These are phyloP conservation scores for Oscheius sp. DNA, from an alignment of 2,888 invertebrate species.

Conservation along the genomic window DNA sequence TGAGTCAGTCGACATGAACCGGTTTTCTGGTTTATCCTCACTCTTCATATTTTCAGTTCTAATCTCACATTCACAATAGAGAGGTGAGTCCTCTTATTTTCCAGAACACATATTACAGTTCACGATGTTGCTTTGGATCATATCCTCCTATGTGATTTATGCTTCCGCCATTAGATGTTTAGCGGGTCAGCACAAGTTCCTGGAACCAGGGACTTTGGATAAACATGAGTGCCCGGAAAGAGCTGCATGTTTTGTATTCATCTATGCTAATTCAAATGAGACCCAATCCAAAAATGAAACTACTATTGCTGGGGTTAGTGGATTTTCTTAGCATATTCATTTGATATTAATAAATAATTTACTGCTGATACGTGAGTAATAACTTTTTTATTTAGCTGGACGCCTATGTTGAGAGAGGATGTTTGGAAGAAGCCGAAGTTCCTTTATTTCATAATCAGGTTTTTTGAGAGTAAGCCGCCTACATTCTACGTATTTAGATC, in stretches of 20 bases:
- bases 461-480: no score
- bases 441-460: slow-evolving; percentile 15
- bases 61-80: no score
- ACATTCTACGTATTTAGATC: background rate
- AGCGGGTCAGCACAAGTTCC: slow-evolving; percentile 2
- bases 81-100: no score
- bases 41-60: no score
- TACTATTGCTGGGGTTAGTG: background rate
- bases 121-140: background rate
- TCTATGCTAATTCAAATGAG: background rate
- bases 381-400: slow-evolving; percentile 3
- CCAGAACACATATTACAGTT: no score
- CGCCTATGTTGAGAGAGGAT: slow-evolving; percentile 18
- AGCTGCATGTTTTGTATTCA: slow-evolving; percentile 18
- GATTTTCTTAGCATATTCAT: background rate
- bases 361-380: background rate
- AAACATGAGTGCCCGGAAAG: slow-evolving; percentile 20
- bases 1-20: no score
- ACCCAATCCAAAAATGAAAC: background rate
- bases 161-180: slow-evolving; percentile 2
- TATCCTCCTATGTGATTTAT: background rate
- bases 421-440: slow-evolving; percentile 1
- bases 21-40: no score
- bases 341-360: slow-evolving; percentile 7
- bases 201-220: background rate